phyloP scores from a whole-genome alignment of 2,888 invertebrate species.

The Epiblema foenella region DNA sequence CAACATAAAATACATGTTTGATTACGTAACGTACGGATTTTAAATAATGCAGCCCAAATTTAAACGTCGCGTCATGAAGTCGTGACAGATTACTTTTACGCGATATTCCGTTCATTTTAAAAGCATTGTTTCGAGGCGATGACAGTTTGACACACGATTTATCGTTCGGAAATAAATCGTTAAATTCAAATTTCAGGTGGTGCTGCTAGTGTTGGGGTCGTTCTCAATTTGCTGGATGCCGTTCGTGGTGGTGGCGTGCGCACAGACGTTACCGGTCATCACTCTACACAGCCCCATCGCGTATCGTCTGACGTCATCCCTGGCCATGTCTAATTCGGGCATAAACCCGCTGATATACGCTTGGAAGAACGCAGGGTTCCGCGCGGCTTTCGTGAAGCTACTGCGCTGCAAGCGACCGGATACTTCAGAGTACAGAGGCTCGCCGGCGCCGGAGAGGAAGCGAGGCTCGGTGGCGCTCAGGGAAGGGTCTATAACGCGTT shows the following conservation, averaged over 20 bases:
- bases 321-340: constrained; percentile 92
- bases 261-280: constrained; percentile 83
- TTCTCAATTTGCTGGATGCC: constrained; percentile 94
- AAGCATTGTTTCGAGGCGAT: constrained; percentile 30
- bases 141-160: constrained; percentile 35
- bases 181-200: constrained; percentile 84
- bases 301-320: constrained; percentile 87
- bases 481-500: constrained; percentile 74
- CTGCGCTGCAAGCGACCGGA: constrained; percentile 88
- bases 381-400: constrained; percentile 88
- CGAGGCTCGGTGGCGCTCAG: constrained; percentile 79
- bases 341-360: constrained; percentile 93
- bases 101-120: constrained; percentile 31
- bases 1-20: constrained; percentile 23
- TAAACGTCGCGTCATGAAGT: constrained; percentile 12
- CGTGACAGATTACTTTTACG: constrained; percentile 25
- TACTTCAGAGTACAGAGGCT: constrained; percentile 81
- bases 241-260: constrained; percentile 88
- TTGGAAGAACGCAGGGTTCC: constrained; percentile 92
- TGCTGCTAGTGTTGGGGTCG: constrained; percentile 90
- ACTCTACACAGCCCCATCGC: constrained; percentile 82
- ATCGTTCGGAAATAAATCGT: constrained; percentile 16
- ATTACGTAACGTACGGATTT: constrained; percentile 8
- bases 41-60: constrained; percentile 1
- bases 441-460: constrained; percentile 84